Evolutionary conservation across 2,888 invertebrate genomes (phyloP), one percentile per base, ranked within the genome.

Genomic region (Polietes domitor): DNA sequence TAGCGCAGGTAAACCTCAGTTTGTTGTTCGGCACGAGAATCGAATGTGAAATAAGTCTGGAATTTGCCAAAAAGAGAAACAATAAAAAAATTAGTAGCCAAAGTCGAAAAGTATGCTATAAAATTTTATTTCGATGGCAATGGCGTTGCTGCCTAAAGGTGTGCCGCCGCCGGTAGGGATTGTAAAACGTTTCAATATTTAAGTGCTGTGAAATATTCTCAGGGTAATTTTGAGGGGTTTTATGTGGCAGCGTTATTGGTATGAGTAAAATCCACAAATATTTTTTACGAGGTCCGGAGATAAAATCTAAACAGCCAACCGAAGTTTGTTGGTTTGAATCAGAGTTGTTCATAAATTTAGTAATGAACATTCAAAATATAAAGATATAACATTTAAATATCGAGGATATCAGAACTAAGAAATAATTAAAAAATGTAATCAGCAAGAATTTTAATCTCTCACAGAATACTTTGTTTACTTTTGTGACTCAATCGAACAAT

Each of bases 1-100:
- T 97, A 98, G 85, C 98, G 94, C 74, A 97, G 94, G 91, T 97
- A 97, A 63, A 97, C 97, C 92, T 97, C 97, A 89, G 96, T 96
- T 92, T 97, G 97, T 90, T 97, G 97, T 92, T 98, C 98, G 58
- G 97, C 97, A 87, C 97, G 95, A 87, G 96, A 95, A 91, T 96
- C 96, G 92, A 96, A 96, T 89, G 95, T 95, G 92, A 96, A 95
- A 93, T 96, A 96, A 63, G 96, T 96, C 92, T 96, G 89, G 50
- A 88, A 85, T n/a, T 37, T 63, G 19, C 12, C 24, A 21, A 24
- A 63, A 53, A 58, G 21, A 63, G n/a, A 80, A 74, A 58, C 21
- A 86, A 81, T 80, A 73, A 80, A 81, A n/a, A 83, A 37, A 58
- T 63, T 70, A 19, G 41, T 53, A 75, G 47, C n/a, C 71, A 19